Base-by-base conservation (phyloP, 2,888 invertebrate species). In the Orthosia cruda region DNA sequence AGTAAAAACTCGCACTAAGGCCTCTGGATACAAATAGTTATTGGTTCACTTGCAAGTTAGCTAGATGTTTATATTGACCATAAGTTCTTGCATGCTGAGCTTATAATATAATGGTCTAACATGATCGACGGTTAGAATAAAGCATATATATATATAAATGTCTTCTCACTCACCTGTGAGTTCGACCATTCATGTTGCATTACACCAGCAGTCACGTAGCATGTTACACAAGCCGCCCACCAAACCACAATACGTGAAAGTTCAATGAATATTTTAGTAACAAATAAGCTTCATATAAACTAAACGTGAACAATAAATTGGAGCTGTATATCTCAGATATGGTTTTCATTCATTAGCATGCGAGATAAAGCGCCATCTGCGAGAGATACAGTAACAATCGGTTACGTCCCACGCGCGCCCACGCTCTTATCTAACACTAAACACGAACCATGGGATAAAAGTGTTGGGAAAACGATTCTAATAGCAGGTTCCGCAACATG, bases 331-430 rank as follows among this genome's bases (percentile, higher is more conserved):
- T 73, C 57, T 64, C n/a, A 57, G 40, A 71, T 68, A 80, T 80
- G 61, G 54, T 73, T 73, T 70, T 82, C 69, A 69, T 63, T 82
- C 49, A 73, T 73, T 63, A 81, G 40, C 40, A 67, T 70, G 52
- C 52, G 58, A 67, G 66, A 81, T 82, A 67, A 40, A 74, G 58
- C 69, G 62, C 50, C 55, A 65, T 67, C 54, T 26, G 49, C 16
- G 18, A n/a, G 23, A 66, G 65, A 77, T 62, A 61, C 55, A 15
- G 72, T 32, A 69, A 66, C 69, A 50, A 66, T 81, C 61, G 68
- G 12, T 54, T 9, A 16, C n/a, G 20, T 11, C 82, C 77, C 72
- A 52, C 74, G 23, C 58, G 11, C 18, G 61, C 77, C 72, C 77
- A 66, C 69, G 67, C 11, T 5, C 0, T 16, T 26, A 57, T 49